Evolutionary conservation across 2,797 vertebrate species (phyloP).

Genomic region (Cryptoprocta ferox): DNA sequence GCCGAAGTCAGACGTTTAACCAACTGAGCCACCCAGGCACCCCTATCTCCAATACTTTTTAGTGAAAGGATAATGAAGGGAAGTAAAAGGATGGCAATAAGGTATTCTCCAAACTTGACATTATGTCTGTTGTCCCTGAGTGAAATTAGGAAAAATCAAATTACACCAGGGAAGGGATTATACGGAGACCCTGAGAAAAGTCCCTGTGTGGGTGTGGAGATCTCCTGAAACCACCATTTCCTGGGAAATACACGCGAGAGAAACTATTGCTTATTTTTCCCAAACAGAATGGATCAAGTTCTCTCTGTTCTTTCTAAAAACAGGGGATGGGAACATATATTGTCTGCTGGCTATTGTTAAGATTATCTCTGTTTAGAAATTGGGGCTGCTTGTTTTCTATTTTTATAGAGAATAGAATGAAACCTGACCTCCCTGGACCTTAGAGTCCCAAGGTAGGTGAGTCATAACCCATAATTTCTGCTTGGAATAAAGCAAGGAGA

Average conservation of each 20-base stretch:
- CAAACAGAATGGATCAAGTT: neutral
- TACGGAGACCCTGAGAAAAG: neutral
- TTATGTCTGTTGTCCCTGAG: neutral
- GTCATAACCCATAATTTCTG: neutral
- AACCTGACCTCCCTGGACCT: neutral
- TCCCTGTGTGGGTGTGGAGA: neutral
- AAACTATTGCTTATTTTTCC: neutral
- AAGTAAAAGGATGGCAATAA: neutral
- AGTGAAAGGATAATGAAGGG: neutral
- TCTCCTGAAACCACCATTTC: neutral
- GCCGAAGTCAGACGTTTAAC: too few relatives aligned
- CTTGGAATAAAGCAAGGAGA: neutral
- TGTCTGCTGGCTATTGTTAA: neutral
- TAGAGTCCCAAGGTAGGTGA: neutral
- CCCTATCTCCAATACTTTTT: neutral
- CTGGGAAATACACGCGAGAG: neutral
- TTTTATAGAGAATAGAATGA: neutral
- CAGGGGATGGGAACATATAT: rapidly evolving
- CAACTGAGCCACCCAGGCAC: too few relatives aligned
- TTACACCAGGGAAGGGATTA: neutral
- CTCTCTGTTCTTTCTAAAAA: neutral
- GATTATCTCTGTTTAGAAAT: neutral
- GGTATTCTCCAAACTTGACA: neutral
- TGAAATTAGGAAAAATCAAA: neutral
- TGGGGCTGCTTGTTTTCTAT: neutral